Evolutionary conservation across 2,797 vertebrate species (phyloP).

Genomic region (Crossoptilon crossoptilon): DNA sequence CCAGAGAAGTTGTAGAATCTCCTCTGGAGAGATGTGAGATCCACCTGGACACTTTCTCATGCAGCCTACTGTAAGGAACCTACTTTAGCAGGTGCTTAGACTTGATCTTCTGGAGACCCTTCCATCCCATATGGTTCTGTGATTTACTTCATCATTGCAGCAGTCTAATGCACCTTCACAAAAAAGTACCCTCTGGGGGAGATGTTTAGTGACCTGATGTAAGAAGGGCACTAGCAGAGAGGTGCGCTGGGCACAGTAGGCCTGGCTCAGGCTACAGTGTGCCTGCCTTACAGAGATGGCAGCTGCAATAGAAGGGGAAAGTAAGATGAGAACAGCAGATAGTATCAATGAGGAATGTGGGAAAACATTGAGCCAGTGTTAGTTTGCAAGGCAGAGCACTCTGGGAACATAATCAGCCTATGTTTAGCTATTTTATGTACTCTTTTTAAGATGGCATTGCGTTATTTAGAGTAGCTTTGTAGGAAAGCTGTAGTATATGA

Average conservation of each 20-base stretch:
- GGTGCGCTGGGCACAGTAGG: neutral
- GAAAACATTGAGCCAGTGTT: fast-evolving
- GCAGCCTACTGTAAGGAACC: too few species aligned
- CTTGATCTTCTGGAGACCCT: too few species aligned
- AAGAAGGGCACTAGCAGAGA: neutral
- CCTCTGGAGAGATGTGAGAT: too few species aligned
- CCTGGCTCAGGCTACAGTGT: neutral
- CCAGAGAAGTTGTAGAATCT: too few species aligned
- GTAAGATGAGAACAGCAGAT: neutral
- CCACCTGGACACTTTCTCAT: too few species aligned
- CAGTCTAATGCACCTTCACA: fast-evolving
- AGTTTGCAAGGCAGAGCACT: neutral
- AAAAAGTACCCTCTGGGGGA: neutral
- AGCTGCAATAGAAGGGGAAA: neutral
- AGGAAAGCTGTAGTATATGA: neutral
- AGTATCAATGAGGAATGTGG: neutral
- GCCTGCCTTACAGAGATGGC: fast-evolving
- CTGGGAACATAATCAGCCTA: neutral
- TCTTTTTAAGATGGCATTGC: neutral
- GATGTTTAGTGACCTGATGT: fast-evolving
- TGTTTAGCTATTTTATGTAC: neutral
- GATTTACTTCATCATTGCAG: neutral
- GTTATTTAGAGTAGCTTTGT: neutral
- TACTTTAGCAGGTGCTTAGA: too few species aligned
- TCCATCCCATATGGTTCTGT: too few species aligned